Base-by-base conservation (phyloP, 2,888 invertebrate genomes). In the Ethmia dodecea region DNA sequence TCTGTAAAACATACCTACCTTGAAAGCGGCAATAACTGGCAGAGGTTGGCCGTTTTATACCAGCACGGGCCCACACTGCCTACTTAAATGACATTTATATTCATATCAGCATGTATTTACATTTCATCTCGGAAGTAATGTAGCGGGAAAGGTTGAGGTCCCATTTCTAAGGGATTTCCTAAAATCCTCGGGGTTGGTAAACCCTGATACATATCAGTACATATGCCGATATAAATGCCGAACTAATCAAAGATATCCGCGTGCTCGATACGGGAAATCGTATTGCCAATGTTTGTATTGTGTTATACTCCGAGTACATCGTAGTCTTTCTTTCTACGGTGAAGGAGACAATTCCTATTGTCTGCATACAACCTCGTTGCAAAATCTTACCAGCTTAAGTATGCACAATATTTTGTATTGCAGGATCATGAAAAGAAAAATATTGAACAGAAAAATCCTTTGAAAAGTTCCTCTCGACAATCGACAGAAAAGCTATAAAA, bases 101-200 rank as follows among this genome's bases (percentile, higher is more conserved):
- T 83, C 84, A 84, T 83, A 83, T 78, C 77, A 72, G 72, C 73
- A 55, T 62, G 71, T 80, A 81, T 84, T 83, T 83, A 81, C 81
- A 78, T 83, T 77, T 61, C 67, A 71, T 68, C 69, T 78, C 69
- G 59, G 47, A 65, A 68, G 68, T 70, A 72, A 74, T 58, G 66
- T 63, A 54, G 52, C 56, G 48, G 52, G 60, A 49, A 52, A 63
- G 69, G 64, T 69, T 63, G 30, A 39, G 42, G 35, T 42, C 40
- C 52, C 55, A 52, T 57, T 64, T 58, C 59, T 56, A 54, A 58
- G 49, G 63, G 60, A 11, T 35, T 35, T 28, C 16, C 11, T 47
- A 49, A 53, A 49, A 42, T 47, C 47, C 39, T 35, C 31, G 35
- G 42, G 42, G 40, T 37, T 32, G 35, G 35, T 43, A 42, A 49